Evolutionary conservation across 2,797 vertebrate genomes (phyloP).

Genomic region (Orientallactaga sibirica): DNA sequence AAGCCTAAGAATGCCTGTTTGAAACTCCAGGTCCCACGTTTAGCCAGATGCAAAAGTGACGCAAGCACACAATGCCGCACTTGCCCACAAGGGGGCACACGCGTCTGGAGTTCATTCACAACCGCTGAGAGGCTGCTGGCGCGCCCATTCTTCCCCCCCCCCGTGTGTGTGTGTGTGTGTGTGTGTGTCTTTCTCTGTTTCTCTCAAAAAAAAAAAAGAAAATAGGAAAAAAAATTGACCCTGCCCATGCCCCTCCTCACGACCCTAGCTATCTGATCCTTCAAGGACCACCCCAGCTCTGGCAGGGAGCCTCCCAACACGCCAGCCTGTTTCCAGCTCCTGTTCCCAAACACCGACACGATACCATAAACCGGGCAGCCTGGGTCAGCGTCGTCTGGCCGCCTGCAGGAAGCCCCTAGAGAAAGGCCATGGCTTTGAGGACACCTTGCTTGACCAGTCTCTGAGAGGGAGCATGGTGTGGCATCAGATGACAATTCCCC

Average conservation of each 20-base stretch:
- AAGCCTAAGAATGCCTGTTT: too few species aligned
- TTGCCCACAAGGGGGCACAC: too few species aligned
- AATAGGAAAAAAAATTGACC: not conserved
- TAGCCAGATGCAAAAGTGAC: too few species aligned
- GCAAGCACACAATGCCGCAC: too few species aligned
- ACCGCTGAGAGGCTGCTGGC: too few species aligned
- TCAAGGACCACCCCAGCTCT: not conserved
- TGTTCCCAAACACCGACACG: not conserved
- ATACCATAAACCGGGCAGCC: not conserved
- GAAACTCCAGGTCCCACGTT: too few species aligned
- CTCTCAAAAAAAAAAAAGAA: too few species aligned
- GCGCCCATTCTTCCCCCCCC: too few species aligned
- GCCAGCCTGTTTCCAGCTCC: not conserved
- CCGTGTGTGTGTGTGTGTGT: too few species aligned
- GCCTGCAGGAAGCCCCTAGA: accelerated
- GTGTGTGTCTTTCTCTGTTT: too few species aligned
- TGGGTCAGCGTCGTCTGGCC: not conserved
- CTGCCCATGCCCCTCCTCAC: accelerated
- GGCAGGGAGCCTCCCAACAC: accelerated
- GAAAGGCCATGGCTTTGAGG: not conserved
- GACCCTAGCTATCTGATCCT: not conserved
- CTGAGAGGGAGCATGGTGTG: accelerated
- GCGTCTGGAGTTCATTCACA: too few species aligned
- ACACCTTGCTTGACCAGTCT: not conserved
- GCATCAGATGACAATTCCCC: not conserved